Evolutionary conservation across 1,140 invertebrate genomes (phyloP), one percentile per base, ranked within the genome.

Genomic region (Sinella curviseta): DNA sequence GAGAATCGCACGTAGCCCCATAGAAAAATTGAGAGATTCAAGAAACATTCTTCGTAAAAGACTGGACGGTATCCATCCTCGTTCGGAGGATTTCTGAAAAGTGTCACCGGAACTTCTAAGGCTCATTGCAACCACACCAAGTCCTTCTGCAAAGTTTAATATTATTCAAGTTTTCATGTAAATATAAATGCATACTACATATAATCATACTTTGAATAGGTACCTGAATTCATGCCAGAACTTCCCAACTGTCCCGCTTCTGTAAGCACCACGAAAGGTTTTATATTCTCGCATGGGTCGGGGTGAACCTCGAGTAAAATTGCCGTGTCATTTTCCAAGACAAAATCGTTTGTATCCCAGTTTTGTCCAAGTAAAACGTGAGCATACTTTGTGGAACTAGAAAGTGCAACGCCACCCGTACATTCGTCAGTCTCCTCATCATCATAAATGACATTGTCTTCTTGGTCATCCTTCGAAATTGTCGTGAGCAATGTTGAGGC

Each of bases 221-320:
- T 54, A 79, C 78, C 54, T 26, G 74, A 20, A 36, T 79, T 81
- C 70, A 81, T 78, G 12, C 80, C 80, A 16, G 20, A 35, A 1
- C 80, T 70, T 17, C 70, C 77, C 20, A 81, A 55, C 36, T 81
- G 80, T 24, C 80, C 80, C 17, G 75, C 80, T 60, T 81, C 80
- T 0, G 80, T 81, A 1, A 81, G 39, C 0, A 73, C 67, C 0
- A 81, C 73, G 30, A 81, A 79, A 0, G 77, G 80, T 30, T 73
- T 73, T 24, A 81, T 79, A 39, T 77, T 82, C 74, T 82, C 81
- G 14, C 36, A 70, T 4, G 80, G 78, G 34, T 79, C 78, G 0
- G 81, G 81, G 67, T 80, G 70, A 17, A 80, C 78, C 74, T 80
- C 81, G 0, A 82, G 60, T 20, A 82, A 24, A 67, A 82, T 77